Percentiles rank a stretch among this genome's conserved stretches.
phyloP scores from a whole-genome alignment of 2,888 invertebrate species.

The Fragum sueziense region DNA sequence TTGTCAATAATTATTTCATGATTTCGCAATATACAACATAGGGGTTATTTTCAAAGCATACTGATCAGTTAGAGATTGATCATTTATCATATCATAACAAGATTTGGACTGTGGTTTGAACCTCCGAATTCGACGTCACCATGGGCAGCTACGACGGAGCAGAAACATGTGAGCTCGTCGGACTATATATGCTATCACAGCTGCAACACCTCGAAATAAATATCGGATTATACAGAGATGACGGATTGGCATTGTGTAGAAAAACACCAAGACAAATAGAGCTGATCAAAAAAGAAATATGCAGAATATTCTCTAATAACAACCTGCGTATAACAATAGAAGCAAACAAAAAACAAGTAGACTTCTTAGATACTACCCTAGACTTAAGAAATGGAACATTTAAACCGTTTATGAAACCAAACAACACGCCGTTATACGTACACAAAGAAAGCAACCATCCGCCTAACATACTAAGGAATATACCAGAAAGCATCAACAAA shows the following conservation, averaged over 20 bases:
- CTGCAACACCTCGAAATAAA: not conserved
- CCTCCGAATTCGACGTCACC: not conserved
- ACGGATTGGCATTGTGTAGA: not conserved
- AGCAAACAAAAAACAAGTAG: not conserved
- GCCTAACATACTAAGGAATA: not conserved
- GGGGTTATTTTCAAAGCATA: too few relatives aligned
- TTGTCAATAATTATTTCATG: too few relatives aligned
- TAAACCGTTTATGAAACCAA: not conserved
- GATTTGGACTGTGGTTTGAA: not conserved
- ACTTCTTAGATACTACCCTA: constrained; percentile 4
- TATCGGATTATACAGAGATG: not conserved
- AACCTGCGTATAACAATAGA: not conserved
- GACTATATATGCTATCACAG: constrained; percentile 10
- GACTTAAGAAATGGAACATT: not conserved
- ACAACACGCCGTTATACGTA: not conserved
- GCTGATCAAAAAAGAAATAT: constrained; percentile 3
- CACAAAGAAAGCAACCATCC: constrained; percentile 11
- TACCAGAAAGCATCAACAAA: constrained; percentile 7
- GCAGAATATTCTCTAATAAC: not conserved
- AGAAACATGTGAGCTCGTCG: constrained; percentile 2
- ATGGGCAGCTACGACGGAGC: constrained; percentile 1
- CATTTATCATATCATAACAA: too few relatives aligned
- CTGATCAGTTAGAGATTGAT: too few relatives aligned
- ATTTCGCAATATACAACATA: too few relatives aligned
- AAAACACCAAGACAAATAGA: constrained; percentile 3